Base-by-base conservation (phyloP, 2,888 invertebrate genomes). In the Steinernema hermaphroditum region DNA sequence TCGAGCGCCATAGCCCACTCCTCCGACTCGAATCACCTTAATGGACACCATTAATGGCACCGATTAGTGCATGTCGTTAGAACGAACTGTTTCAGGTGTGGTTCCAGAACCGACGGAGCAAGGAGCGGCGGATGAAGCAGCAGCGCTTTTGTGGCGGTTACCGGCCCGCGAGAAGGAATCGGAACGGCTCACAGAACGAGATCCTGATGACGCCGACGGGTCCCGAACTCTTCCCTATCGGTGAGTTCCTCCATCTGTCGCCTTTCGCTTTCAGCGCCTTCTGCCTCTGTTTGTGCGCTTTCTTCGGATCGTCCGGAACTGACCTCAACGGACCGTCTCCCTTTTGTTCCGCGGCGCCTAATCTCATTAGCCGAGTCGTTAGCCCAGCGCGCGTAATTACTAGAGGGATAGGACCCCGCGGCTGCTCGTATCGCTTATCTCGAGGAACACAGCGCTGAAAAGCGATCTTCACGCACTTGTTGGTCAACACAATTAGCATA, bases 101-200 rank as follows among this genome's bases (percentile, higher is more conserved):
- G 98, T 98, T 98, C 90, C 97, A 98, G 90, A 98, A 98, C 90
- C 94, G 97, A 88, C 91, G 97, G 75, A 96, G 96, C 87, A 98
- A 98, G 90, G 98, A 98, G 89, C 91, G 97, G 2, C 73, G 97
- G 82, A 91, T 98, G 89, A 98, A 97, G 88, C 97, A 98, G 88
- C 90, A 97, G 83, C 95, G 96, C 12, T 81, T 77, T 72, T 82
- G 79, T 24, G 50, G 77, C 32, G 81, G 82, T 32, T 84, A 78
- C 73, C 78, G 85, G 29, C 81, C 82, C 32, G 76, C 80, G 2
- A 46, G 84, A 37, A 68, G 85, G 41, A 76, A 74, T 44, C 75
- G 84, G 19, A 73, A 78, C 27, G 80, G 75, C 2, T 62, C 62
- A 2, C 69, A 74, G n/a, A 76, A 82, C 50, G 81, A 80, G 34